These are phyloP conservation scores for Andrena minutula DNA, from an alignment of 2,888 invertebrate genomes.

Conservation along the genomic window DNA sequence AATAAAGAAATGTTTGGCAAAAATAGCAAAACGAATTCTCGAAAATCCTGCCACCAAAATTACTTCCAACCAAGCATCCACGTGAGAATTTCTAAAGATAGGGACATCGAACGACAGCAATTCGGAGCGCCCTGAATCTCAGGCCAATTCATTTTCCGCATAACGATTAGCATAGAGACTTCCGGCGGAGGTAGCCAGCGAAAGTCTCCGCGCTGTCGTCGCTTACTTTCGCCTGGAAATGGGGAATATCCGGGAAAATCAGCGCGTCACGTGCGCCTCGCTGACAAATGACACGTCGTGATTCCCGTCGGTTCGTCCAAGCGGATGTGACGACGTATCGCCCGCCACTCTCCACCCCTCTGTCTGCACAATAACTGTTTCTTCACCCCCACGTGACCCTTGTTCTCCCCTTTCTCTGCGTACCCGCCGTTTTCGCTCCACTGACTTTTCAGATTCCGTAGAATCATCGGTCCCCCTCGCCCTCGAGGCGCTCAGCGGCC, in stretches of 20 bases:
- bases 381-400: constrained; percentile 52
- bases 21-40: no score
- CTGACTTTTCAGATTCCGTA: constrained; percentile 83
- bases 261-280: constrained; percentile 55
- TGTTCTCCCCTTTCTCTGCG: constrained; percentile 56
- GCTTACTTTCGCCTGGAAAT: constrained; percentile 42
- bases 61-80: no score
- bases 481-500: constrained; percentile 36
- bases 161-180: constrained; percentile 39
- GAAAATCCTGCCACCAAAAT: no score
- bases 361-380: constrained; percentile 60
- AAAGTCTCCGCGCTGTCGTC: constrained; percentile 26
- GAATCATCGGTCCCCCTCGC: constrained; percentile 76
- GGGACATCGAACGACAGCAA: neutral
- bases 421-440: constrained; percentile 75
- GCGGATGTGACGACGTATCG: constrained; percentile 79
- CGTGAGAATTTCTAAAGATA: no score
- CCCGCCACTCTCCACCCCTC: constrained; percentile 59
- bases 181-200: constrained; percentile 21
- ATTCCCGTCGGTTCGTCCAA: constrained; percentile 73
- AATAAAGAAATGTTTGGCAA: no score
- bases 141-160: neutral
- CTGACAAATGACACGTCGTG: constrained; percentile 81
- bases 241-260: constrained; percentile 62
- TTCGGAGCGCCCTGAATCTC: neutral